Evolutionary conservation across 2,113 vertebrate species (phyloP), one percentile per base, ranked within the genome.

Genomic region (Malurus cyaneus): DNA sequence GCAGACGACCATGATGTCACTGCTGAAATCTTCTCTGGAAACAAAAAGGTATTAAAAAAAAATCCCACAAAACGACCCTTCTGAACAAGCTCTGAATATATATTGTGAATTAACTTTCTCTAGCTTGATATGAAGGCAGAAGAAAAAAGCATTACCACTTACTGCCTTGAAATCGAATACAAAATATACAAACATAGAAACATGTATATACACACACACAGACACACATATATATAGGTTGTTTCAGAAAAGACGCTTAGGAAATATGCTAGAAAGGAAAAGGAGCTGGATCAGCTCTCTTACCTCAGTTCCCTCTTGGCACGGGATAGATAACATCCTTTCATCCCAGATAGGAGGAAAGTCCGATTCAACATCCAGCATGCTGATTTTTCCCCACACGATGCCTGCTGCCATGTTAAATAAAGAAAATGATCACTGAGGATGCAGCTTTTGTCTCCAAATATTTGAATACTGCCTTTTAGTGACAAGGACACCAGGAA

Each of bases 361-460:
- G 97, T 98, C 97, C 97, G 92, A 88, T 96, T 97, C 54, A 96
- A 86, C 94, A 95, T 93, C 95, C 96, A 96, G 95, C 76, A 29
- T 94, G 96, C 92, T 97, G 97, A 97, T 97, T 96, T 96, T 96
- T 88, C 56, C 52, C 87, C 94, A 95, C 88, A 93, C 82, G 64
- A 89, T 34, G 95, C 96, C 92, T 97, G 97, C 97, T 98, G 97
- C 97, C 97, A 98, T 97, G 94, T 97, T 98, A 98, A 98, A 97
- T 98, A 97, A 97, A 97, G 97, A 97, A 97, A 98, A 97, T 93
- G 94, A 97, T 96, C 97, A 97, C 97, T 97, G 97, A 95, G 96
- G 95, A 93, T 86, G 90, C 93, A 97, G 97, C 97, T 98, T 98
- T 98, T 98, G 98, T 98, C 96, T 97, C 91, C 93, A 96, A 97